Evolutionary conservation across 2,113 vertebrate species (phyloP).

Genomic region (Picathartes gymnocephalus): DNA sequence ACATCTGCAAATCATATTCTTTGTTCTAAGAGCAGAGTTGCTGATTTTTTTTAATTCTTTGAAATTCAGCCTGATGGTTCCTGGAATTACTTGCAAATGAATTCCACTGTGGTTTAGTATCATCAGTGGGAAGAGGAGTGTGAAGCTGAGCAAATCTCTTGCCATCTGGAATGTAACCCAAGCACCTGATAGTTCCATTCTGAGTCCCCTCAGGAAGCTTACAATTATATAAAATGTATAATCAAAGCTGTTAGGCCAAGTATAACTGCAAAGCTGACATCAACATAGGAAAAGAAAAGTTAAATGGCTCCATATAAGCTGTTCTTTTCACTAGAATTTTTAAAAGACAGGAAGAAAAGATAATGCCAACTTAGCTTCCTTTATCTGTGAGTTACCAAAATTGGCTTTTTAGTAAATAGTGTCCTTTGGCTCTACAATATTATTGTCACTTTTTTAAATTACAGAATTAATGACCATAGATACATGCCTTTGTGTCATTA

Average conservation of each 20-base stretch:
- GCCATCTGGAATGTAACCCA: slow-evolving; percentile 52
- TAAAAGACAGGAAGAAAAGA: not conserved
- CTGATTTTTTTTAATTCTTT: slow-evolving; percentile 18
- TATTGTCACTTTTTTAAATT: not conserved
- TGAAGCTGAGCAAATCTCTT: slow-evolving; percentile 47
- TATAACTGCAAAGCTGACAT: slow-evolving; percentile 54
- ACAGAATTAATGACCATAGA: not conserved
- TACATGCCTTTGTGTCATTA: not conserved
- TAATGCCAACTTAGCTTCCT: not conserved
- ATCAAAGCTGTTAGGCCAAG: slow-evolving; percentile 54
- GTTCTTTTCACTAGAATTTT: slow-evolving; percentile 26
- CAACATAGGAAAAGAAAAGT: slow-evolving; percentile 38
- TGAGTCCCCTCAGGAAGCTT: slow-evolving; percentile 38
- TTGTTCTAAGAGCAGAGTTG: not conserved
- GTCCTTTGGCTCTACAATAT: not conserved
- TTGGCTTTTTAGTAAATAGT: not conserved
- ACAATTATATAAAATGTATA: slow-evolving; percentile 53
- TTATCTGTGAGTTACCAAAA: not conserved
- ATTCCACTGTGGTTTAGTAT: slow-evolving; percentile 42
- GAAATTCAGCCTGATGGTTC: slow-evolving; percentile 23
- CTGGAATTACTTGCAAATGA: slow-evolving; percentile 44
- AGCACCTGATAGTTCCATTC: slow-evolving; percentile 52
- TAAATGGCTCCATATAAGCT: slow-evolving; percentile 14
- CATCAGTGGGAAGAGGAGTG: slow-evolving; percentile 51
- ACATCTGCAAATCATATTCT: not conserved